phyloP scores from a whole-genome alignment of 37 sponge, comb jelly and placozoan genomes.

The Spongilla lacustris region DNA sequence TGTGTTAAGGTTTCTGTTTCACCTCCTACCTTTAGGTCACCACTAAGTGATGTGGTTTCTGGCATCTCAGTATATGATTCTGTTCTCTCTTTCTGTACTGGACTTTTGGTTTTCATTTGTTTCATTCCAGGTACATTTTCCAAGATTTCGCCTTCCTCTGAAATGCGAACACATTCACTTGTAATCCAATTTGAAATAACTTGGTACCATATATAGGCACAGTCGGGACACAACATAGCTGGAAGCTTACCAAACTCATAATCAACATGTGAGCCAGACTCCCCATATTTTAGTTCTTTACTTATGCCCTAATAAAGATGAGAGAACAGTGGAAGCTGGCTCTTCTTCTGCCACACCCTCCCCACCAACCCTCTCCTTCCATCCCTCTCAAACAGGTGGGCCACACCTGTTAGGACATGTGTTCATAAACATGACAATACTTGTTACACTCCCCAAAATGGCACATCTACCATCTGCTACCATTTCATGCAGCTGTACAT shows the following conservation, averaged over 20 bases:
- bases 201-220: not conserved
- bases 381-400: not conserved
- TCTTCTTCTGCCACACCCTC: no score
- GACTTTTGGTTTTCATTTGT: not conserved
- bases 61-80: not conserved
- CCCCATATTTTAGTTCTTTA: not conserved
- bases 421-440: not conserved
- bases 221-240: not conserved
- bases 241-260: slow-evolving; percentile 50
- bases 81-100: not conserved
- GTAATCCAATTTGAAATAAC: not conserved
- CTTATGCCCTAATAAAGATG: not conserved
- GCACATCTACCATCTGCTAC: not conserved
- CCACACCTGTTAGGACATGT: not conserved
- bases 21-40: not conserved
- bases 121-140: slow-evolving; percentile 10
- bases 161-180: not conserved
- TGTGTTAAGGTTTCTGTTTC: not conserved
- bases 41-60: not conserved
- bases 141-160: slow-evolving; percentile 32
- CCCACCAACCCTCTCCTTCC: not conserved
- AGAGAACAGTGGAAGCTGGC: not conserved
- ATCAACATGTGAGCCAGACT: slow-evolving; percentile 11
- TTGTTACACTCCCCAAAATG: not conserved
- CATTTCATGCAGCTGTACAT: not conserved